phyloP scores from a whole-genome alignment of 2,113 vertebrate species.

The Notechis scutatus region DNA sequence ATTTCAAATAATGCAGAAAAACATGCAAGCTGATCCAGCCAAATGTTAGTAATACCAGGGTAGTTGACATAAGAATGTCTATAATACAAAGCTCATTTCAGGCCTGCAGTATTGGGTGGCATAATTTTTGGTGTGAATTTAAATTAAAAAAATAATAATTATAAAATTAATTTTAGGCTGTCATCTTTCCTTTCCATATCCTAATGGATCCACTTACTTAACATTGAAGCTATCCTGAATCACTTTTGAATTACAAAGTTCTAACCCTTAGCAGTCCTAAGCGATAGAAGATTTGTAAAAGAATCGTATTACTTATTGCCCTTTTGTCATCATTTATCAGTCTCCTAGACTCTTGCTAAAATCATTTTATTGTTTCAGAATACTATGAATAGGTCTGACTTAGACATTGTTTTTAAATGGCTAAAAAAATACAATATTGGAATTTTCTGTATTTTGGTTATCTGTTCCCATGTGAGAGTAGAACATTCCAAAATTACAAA shows the following conservation, averaged over 20 bases:
- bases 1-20: background rate
- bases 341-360: background rate
- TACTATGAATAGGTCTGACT: background rate
- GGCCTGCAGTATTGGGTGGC: background rate
- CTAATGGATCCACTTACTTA: background rate
- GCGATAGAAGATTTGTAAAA: background rate
- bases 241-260: background rate
- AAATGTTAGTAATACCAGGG: background rate
- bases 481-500: background rate
- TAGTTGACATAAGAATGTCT: background rate
- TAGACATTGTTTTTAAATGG: background rate
- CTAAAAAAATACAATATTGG: background rate
- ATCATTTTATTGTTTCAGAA: background rate
- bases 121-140: background rate
- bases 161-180: background rate
- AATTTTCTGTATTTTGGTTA: background rate
- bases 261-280: background rate
- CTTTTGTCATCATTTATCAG: background rate
- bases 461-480: too few relatives aligned
- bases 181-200: background rate
- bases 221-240: background rate
- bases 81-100: background rate
- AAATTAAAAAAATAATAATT: background rate
- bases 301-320: background rate
- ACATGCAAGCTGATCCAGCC: background rate